Conservation (phyloP, 2,113 vertebrate genomes). For the Capreolus pygargus region DNA sequence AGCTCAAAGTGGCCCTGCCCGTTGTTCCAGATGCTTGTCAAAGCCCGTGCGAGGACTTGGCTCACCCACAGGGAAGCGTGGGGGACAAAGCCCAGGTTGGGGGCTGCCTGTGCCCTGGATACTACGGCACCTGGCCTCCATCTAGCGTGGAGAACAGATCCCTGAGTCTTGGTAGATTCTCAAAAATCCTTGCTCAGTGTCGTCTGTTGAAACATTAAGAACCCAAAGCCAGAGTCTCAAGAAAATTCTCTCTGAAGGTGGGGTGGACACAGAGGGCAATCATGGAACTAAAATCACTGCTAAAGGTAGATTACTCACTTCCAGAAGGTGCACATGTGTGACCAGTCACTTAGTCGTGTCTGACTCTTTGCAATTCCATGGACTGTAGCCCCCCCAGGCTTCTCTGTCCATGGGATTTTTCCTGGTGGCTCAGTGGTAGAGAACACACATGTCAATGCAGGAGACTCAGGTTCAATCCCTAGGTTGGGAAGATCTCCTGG, state of each 20-base stretch:
- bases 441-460: background rate
- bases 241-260: background rate
- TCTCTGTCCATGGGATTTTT: background rate
- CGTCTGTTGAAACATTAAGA: background rate
- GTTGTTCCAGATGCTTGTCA: background rate
- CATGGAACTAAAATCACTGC: rapidly evolving
- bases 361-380: background rate
- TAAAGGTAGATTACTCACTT: rapidly evolving
- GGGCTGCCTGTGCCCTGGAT: rapidly evolving
- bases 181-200: background rate
- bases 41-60: background rate
- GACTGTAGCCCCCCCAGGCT: background rate
- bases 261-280: background rate
- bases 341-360: background rate
- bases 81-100: rapidly evolving
- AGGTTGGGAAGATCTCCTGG: background rate
- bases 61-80: rapidly evolving
- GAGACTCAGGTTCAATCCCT: background rate
- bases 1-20: background rate
- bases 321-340: background rate
- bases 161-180: background rate
- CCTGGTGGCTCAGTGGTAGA: background rate
- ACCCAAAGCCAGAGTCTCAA: background rate
- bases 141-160: background rate
- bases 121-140: background rate